Evolutionary conservation across 2,888 invertebrate species (phyloP).

Genomic region (Encarsia formosa): DNA sequence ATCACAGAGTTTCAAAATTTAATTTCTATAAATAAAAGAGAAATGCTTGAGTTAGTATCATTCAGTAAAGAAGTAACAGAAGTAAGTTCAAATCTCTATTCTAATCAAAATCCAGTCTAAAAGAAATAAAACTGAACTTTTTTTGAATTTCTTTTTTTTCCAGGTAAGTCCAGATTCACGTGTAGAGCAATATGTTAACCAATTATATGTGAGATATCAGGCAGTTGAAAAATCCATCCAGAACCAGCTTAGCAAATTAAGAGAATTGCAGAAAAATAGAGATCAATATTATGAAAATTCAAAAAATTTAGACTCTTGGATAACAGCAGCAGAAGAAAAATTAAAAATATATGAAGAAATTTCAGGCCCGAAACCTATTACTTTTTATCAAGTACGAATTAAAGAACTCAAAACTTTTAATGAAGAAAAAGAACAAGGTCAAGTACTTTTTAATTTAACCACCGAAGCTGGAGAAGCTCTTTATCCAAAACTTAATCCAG

Average conservation of each 20-base stretch:
- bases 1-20: constrained; percentile 62
- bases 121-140: no score
- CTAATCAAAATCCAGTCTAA: neutral
- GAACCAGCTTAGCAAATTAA: constrained; percentile 67
- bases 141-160: neutral
- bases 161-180: constrained; percentile 67
- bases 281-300: constrained; percentile 65
- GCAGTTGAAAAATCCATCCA: constrained; percentile 68
- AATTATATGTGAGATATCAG: constrained; percentile 73
- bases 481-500: constrained; percentile 80
- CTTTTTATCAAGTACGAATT: constrained; percentile 63
- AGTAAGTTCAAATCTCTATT: constrained; percentile 55
- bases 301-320: constrained; percentile 72
- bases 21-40: constrained; percentile 61
- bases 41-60: constrained; percentile 64
- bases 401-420: constrained; percentile 71
- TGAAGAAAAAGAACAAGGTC: constrained; percentile 75
- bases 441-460: constrained; percentile 70
- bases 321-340: constrained; percentile 69
- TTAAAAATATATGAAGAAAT: constrained; percentile 69
- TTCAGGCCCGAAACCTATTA: constrained; percentile 72
- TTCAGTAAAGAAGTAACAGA: constrained; percentile 70
- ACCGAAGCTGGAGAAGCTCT: constrained; percentile 85
- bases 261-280: constrained; percentile 68
- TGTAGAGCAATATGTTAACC: constrained; percentile 74